These are phyloP conservation scores for Andrena haemorrhoa DNA, from an alignment of 2,888 invertebrate genomes.

Conservation along the genomic window DNA sequence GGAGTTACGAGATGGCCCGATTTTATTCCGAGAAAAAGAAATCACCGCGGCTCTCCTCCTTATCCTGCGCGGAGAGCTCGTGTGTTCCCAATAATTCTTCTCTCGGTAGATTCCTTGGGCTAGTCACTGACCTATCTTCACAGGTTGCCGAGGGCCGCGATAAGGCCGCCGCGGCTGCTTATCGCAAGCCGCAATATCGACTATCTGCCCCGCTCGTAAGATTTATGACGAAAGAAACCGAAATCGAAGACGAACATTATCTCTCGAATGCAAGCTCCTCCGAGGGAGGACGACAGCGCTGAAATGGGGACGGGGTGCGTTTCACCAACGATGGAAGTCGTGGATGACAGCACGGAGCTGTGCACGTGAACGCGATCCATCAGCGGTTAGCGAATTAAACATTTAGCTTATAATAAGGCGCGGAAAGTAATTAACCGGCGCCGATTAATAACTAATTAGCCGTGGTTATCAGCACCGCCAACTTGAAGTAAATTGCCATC, in stretches of 20 bases:
- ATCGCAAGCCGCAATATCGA: constrained; percentile 64
- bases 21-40: constrained; percentile 57
- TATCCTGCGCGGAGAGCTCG: constrained; percentile 32
- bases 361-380: background rate
- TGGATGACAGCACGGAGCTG: background rate
- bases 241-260: constrained; percentile 54
- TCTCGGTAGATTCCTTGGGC: constrained; percentile 53
- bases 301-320: background rate
- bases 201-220: constrained; percentile 59
- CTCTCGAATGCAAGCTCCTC: constrained; percentile 31
- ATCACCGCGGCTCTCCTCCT: constrained; percentile 34
- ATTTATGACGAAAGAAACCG: constrained; percentile 48
- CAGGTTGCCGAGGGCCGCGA: constrained; percentile 40
- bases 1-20: constrained; percentile 42
- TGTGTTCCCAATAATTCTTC: constrained; percentile 43
- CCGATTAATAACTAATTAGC: constrained; percentile 29
- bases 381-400: background rate
- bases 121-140: constrained; percentile 56
- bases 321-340: background rate
- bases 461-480: background rate
- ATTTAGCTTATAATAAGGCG: background rate
- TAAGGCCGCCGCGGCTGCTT: constrained; percentile 57
- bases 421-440: constrained; percentile 16
- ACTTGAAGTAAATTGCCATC: background rate
- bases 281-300: background rate